These are phyloP conservation scores for Hemibagrus wyckioides DNA, from an alignment of 2,113 vertebrate species.

Conservation along the genomic window DNA sequence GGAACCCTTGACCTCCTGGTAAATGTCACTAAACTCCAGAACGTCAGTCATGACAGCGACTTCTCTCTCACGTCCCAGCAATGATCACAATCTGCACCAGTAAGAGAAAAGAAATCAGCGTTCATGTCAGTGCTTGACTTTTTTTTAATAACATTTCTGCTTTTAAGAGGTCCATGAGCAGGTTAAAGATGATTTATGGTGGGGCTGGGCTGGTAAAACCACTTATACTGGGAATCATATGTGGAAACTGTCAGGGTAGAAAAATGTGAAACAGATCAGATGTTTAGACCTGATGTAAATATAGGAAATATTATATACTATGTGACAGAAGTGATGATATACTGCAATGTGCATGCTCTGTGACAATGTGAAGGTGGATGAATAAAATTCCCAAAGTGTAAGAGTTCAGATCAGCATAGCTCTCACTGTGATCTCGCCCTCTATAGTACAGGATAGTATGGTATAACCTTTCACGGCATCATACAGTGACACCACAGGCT, in stretches of 20 bases:
- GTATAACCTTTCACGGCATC: neutral
- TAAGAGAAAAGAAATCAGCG: neutral
- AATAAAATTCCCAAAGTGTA: neutral
- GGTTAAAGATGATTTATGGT: neutral
- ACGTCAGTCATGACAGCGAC: slow-evolving; percentile 74
- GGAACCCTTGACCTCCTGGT: slow-evolving; percentile 84
- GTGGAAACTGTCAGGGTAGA: neutral
- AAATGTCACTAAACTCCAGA: slow-evolving; percentile 84
- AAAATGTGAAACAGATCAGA: neutral
- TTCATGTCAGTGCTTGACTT: neutral
- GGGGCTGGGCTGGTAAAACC: neutral
- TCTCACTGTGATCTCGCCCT: neutral
- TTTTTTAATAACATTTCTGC: neutral
- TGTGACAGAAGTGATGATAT: neutral
- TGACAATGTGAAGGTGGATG: neutral
- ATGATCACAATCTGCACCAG: slow-evolving; percentile 23
- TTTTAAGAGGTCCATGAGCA: neutral
- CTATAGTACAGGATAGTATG: neutral
- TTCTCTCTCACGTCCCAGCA: neutral
- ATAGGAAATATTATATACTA: neutral
- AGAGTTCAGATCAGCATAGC: neutral
- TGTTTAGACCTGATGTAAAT: neutral
- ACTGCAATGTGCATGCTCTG: neutral
- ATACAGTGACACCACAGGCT: neutral
- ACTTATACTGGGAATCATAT: neutral